A percentile compares a stretch with the other conserved stretches of the same genome.
These are phyloP conservation scores for Apis laboriosa DNA, from an alignment of 1,140 invertebrate genomes.

Conservation along the genomic window DNA sequence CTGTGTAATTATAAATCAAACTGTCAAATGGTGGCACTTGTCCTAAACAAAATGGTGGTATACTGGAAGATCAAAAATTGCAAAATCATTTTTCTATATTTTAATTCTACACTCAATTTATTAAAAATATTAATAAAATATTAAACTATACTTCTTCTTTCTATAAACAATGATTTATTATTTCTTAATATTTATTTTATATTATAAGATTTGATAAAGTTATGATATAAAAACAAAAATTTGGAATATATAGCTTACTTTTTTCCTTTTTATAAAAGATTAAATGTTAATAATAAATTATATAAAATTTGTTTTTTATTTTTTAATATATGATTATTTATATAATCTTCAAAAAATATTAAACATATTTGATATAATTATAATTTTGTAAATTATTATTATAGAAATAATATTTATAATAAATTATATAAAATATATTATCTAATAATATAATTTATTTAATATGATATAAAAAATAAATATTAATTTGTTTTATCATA, in stretches of 20 bases:
- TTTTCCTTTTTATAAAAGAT: background rate
- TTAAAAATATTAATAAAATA: background rate
- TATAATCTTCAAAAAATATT: too few species aligned
- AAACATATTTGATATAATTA: too few species aligned
- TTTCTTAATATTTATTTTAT: background rate
- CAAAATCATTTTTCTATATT: background rate
- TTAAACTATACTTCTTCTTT: background rate
- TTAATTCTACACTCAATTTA: background rate
- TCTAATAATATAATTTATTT: too few species aligned
- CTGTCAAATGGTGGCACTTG: background rate
- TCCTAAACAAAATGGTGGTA: constrained; percentile 16
- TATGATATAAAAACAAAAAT: background rate
- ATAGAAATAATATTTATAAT: too few species aligned
- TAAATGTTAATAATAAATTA: background rate
- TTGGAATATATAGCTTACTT: background rate
- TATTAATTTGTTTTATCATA: too few species aligned
- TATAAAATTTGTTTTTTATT: too few species aligned
- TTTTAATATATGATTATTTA: too few species aligned
- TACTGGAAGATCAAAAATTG: background rate
- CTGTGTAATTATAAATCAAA: background rate
- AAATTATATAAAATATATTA: too few species aligned
- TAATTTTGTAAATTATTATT: too few species aligned
- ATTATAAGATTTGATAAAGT: background rate
- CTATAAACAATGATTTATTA: background rate
- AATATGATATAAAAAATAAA: too few species aligned